phyloP scores from a whole-genome alignment of 2,113 vertebrate genomes.

The Erythrocercus mccallii region DNA sequence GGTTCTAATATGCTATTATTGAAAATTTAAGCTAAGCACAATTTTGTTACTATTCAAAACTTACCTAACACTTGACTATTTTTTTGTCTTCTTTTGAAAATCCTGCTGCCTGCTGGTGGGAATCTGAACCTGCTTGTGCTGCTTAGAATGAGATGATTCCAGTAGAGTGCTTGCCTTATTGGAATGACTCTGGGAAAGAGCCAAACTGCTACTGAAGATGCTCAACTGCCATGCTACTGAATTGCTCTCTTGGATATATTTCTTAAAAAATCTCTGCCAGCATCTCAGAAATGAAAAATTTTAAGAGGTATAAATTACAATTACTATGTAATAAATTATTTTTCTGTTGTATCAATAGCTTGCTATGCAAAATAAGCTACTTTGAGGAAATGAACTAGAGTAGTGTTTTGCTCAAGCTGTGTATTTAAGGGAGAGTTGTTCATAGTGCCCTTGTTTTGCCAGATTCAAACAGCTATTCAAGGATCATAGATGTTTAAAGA shows the following conservation, averaged over 20 bases:
- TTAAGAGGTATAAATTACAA: background rate
- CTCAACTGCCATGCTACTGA: background rate
- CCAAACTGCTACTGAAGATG: background rate
- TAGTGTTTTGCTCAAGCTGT: background rate
- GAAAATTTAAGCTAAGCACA: constrained; percentile 17
- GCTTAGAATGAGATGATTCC: background rate
- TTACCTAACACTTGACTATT: constrained; percentile 1
- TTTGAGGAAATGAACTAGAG: background rate
- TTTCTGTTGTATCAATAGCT: background rate
- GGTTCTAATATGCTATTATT: constrained; percentile 16
- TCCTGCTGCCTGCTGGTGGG: background rate
- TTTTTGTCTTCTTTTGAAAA: background rate
- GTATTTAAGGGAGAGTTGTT: background rate
- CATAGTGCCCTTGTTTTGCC: background rate
- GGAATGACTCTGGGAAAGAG: background rate
- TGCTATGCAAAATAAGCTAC: background rate
- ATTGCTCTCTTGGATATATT: background rate
- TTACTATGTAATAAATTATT: background rate
- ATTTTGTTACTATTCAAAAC: constrained; percentile 17
- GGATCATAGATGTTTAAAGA: background rate
- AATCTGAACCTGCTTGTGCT: background rate
- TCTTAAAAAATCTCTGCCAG: background rate
- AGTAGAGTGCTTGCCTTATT: background rate
- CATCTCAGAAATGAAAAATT: background rate
- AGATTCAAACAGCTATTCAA: background rate